Evolutionary conservation across 2,113 vertebrate species (phyloP).

Genomic region (Centrocercus urophasianus): DNA sequence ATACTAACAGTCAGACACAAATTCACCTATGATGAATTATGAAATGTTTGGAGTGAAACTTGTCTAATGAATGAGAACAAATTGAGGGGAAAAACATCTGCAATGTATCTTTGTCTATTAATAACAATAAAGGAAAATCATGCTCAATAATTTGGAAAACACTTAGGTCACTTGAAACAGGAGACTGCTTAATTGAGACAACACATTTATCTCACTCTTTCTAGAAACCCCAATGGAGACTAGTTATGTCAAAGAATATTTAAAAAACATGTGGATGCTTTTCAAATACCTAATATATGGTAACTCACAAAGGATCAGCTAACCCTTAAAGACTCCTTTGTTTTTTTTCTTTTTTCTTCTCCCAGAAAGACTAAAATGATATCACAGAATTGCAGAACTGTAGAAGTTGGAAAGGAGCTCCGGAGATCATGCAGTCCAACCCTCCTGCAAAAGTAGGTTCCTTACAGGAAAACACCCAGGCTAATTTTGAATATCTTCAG

Average conservation of each 20-base stretch:
- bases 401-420: too few species aligned
- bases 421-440: too few species aligned
- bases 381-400: neutral
- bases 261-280: neutral
- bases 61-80: neutral
- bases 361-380: neutral
- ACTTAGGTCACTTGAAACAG: neutral
- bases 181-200: neutral
- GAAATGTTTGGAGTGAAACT: neutral
- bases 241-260: neutral
- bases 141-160: neutral
- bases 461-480: too few species aligned
- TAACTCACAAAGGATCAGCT: neutral
- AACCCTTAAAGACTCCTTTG: neutral
- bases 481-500: too few species aligned
- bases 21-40: slow-evolving; percentile 3
- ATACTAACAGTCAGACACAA: neutral
- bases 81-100: neutral
- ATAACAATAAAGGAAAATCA: neutral
- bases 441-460: too few species aligned
- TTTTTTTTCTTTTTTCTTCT: neutral
- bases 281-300: neutral
- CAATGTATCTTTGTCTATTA: slow-evolving; percentile 1
- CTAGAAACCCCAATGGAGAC: neutral
- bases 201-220: neutral